These are phyloP conservation scores for Rhyacophila brunnea DNA, from an alignment of 1,140 invertebrate genomes.

Conservation along the genomic window DNA sequence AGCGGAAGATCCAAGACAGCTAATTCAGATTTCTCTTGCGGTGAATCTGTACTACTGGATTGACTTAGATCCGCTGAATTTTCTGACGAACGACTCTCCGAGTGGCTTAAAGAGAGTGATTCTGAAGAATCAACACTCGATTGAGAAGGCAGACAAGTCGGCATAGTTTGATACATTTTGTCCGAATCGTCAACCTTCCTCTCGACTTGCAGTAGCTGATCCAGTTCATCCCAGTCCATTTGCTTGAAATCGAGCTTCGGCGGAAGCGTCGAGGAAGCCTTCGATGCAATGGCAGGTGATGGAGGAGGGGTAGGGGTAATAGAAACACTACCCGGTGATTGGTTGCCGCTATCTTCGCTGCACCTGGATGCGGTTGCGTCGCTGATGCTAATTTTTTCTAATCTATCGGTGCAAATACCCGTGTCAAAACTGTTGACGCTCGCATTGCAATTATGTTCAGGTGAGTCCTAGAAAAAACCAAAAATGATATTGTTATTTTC, in stretches of 20 bases:
- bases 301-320: constrained; percentile 27
- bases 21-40: constrained; percentile 30
- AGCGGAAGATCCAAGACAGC: constrained; percentile 34
- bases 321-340: constrained; percentile 25
- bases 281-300: constrained; percentile 55
- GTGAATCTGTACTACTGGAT: constrained; percentile 40
- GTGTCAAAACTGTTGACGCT: constrained; percentile 26
- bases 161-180: constrained; percentile 73
- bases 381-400: constrained; percentile 22
- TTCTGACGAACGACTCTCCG: constrained; percentile 38
- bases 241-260: constrained; percentile 67
- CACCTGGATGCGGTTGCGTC: constrained; percentile 9
- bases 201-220: constrained; percentile 68
- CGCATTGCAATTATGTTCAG: constrained; percentile 2
- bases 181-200: constrained; percentile 63
- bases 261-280: constrained; percentile 61
- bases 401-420: constrained; percentile 22
- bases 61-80: constrained; percentile 39
- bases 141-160: constrained; percentile 61
- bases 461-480: constrained; percentile 10
- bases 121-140: constrained; percentile 48
- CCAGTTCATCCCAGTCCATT: constrained; percentile 69
- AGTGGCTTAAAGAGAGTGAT: constrained; percentile 39
- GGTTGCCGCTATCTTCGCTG: constrained; percentile 32
- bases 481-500: too few relatives aligned